Evolutionary conservation across 1,140 invertebrate genomes (phyloP).

Genomic region (Dufourea novaeangliae): DNA sequence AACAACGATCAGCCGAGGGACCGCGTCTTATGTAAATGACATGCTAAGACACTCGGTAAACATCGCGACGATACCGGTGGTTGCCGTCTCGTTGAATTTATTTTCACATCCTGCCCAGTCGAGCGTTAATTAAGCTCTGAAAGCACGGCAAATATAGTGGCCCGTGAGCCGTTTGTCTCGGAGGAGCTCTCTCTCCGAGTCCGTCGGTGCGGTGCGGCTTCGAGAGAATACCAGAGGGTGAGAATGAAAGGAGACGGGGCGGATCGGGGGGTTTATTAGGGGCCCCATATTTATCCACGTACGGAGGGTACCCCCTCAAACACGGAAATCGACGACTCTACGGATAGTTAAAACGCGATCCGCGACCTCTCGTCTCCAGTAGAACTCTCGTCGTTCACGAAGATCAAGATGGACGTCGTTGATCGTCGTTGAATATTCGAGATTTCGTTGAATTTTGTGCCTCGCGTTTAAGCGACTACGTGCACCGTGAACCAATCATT

Average conservation of each 20-base stretch:
- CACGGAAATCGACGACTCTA: background rate
- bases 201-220: background rate
- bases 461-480: too few species aligned
- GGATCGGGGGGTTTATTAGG: constrained; percentile 23
- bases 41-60: background rate
- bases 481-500: too few species aligned
- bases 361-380: background rate
- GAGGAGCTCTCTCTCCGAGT: too few species aligned
- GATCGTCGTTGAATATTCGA: too few species aligned
- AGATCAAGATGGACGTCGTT: too few species aligned
- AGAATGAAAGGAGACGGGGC: background rate
- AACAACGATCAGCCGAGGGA: background rate
- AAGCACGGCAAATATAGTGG: constrained; percentile 40
- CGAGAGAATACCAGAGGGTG: constrained; percentile 6
- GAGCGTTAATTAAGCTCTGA: constrained; percentile 49
- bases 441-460: too few species aligned
- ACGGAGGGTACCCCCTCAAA: background rate
- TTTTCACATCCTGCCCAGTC: constrained; percentile 30
- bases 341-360: background rate
- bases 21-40: background rate
- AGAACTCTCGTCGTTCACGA: too few species aligned
- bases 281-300: background rate
- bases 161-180: background rate
- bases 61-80: constrained; percentile 8
- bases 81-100: constrained; percentile 40